A percentile compares a stretch with the other conserved stretches of the same genome.
These are phyloP conservation scores for Acronicta aceris DNA, from an alignment of 2,888 invertebrate species.

Conservation along the genomic window DNA sequence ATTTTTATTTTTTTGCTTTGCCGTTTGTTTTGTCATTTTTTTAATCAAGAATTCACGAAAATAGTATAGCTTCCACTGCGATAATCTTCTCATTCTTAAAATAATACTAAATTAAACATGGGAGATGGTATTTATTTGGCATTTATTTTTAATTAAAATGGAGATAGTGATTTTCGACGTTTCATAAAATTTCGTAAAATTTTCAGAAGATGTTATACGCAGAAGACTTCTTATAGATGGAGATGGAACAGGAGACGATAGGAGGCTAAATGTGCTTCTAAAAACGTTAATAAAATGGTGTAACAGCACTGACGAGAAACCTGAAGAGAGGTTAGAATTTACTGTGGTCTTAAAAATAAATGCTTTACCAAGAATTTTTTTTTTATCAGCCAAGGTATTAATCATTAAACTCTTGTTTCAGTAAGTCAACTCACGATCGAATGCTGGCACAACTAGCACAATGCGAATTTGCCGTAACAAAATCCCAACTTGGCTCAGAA, in stretches of 20 bases:
- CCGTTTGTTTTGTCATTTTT: no score
- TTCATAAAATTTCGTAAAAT: constrained; percentile 58
- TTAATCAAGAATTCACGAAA: background rate
- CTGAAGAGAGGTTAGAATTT: constrained; percentile 90
- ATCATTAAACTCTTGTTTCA: constrained; percentile 68
- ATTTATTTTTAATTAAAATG: background rate
- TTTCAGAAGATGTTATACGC: constrained; percentile 98
- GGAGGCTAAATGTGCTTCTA: constrained; percentile 94
- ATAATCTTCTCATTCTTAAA: background rate
- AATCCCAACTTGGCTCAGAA: constrained; percentile 93
- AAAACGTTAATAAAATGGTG: constrained; percentile 96
- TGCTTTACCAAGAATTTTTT: background rate
- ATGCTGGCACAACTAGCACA: constrained; percentile 95
- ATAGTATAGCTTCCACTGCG: background rate
- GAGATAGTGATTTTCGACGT: background rate
- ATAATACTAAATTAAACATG: constrained; percentile 46
- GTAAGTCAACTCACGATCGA: constrained; percentile 93
- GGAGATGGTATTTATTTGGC: constrained; percentile 61
- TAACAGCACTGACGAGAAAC: constrained; percentile 90
- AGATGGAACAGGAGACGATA: constrained; percentile 98
- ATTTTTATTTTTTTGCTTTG: no score
- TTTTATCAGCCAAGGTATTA: background rate
- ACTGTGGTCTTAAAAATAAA: background rate
- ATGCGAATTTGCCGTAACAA: constrained; percentile 96
- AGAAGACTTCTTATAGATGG: constrained; percentile 97